phyloP scores from a whole-genome alignment of 2,888 invertebrate genomes.

The Lottia scabra region DNA sequence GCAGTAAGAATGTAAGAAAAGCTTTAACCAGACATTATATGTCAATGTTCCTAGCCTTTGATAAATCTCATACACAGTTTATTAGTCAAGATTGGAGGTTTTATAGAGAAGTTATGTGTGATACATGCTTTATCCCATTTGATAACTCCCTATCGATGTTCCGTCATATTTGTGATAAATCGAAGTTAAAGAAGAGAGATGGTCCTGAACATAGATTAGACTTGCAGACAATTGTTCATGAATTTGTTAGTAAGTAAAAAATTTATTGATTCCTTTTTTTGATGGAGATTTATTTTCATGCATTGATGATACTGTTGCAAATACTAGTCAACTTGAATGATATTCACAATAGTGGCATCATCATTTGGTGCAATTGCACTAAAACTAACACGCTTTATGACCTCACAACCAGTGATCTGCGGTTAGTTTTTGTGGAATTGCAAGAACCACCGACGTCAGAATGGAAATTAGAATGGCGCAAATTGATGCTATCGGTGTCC shows the following conservation, averaged over 20 bases:
- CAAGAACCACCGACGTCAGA: too few species aligned
- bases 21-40: constrained; percentile 6
- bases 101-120: constrained; percentile 8
- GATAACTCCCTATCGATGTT: not conserved
- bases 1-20: constrained; percentile 3
- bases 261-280: not conserved
- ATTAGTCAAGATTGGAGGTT: constrained; percentile 3
- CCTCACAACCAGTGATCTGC: too few species aligned
- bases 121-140: constrained; percentile 10
- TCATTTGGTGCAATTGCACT: too few species aligned
- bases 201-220: constrained; percentile 16
- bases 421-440: too few species aligned
- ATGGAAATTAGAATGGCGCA: too few species aligned
- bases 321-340: too few species aligned
- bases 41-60: constrained; percentile 6
- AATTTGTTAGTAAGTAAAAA: constrained; percentile 14
- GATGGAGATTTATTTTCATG: too few species aligned
- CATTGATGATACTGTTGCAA: too few species aligned
- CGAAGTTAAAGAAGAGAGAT: constrained; percentile 20
- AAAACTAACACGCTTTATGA: too few species aligned
- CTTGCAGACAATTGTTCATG: constrained; percentile 9
- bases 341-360: too few species aligned
- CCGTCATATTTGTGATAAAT: constrained; percentile 8
- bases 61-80: constrained; percentile 7
- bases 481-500: too few species aligned